Evolutionary conservation across 2,797 vertebrate genomes (phyloP), one percentile per base, ranked within the genome.

Genomic region (Gobio occitaniae): DNA sequence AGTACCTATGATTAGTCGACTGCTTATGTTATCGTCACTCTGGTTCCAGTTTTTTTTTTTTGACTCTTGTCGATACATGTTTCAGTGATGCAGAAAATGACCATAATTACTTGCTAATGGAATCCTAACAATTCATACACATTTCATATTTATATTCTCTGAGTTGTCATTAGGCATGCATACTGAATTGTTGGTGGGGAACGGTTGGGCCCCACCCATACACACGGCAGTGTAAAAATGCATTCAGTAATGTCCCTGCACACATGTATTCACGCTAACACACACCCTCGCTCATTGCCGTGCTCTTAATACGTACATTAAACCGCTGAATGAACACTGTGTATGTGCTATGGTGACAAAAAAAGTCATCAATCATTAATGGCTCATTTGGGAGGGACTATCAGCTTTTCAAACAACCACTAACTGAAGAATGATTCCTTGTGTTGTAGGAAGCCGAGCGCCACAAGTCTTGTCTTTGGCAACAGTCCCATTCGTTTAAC

Each of bases 261-360:
- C 83, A 85, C 85, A 0, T 50, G 17, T 29, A 54, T 47, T 79
- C 65, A 78, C 44, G 68, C 86, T 86, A 86, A 85, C 87, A 85
- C 85, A 90, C 88, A 90, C 70, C 82, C 87, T 89, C 83, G 16
- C 44, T 80, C 89, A 84, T 87, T 38, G 59, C 66, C 32, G 50
- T 84, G 76, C 48, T 82, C 50, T 87, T 54, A 82, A 82, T 72
- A n/a, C 3, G 2, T 41, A 47, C 38, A 63, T 21, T 82, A 82
- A 82, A 82, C 54, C 3, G 0, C 54, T 72, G 66, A 72, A 44
- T 74, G 69, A 50, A 61, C 69, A 59, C 50, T 71, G 36, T 29
- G 25, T 86, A 48, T 77, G 72, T 76, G 80, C 77, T 75, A 79
- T 84, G 75, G 63, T 85, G 83, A 85, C 70, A 85, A 85, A 80